Conservation (phyloP, 2,113 vertebrate species). For the Willisornis vidua region DNA sequence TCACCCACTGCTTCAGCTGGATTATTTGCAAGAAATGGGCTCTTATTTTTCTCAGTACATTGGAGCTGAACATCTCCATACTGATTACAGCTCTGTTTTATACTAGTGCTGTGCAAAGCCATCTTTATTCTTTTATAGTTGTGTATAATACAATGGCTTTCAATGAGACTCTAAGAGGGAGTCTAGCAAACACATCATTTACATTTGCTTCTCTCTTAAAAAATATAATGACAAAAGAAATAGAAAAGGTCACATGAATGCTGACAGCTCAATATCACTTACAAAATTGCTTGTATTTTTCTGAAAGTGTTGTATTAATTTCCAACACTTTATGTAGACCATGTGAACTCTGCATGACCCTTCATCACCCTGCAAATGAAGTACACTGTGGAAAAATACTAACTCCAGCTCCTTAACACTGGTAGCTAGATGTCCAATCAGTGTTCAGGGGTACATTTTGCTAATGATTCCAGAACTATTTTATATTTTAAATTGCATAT, state of each 20-base stretch:
- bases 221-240: background rate
- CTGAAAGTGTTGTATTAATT: background rate
- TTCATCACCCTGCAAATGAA: background rate
- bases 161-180: background rate
- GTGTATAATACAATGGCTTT: background rate
- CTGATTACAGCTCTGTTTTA: background rate
- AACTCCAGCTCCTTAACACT: background rate
- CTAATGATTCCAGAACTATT: background rate
- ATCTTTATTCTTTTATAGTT: background rate
- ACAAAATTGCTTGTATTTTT: conserved; percentile 14
- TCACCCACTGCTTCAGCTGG: background rate
- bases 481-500: background rate
- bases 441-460: background rate
- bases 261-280: background rate
- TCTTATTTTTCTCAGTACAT: background rate
- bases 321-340: background rate
- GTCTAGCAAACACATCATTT: background rate
- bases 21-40: background rate
- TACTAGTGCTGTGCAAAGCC: background rate
- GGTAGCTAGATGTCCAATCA: background rate
- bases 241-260: background rate
- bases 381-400: background rate
- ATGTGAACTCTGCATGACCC: background rate
- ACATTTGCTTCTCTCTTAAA: background rate
- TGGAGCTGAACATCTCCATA: background rate